Conservation (phyloP, 2,113 vertebrate genomes). For the Pseudopipra pipra region DNA sequence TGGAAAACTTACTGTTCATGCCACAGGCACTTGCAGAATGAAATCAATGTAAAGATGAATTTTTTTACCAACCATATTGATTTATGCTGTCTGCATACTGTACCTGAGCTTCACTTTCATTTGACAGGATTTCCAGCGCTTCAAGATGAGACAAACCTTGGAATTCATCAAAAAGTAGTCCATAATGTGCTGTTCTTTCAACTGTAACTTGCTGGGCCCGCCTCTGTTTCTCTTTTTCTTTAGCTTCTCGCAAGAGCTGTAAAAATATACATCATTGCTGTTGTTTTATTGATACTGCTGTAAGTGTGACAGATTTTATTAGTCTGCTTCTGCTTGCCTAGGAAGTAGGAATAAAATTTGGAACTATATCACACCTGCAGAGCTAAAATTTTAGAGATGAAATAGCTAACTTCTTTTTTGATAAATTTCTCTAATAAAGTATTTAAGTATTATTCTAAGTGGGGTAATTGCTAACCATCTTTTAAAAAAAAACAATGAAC, state of each 20-base stretch:
- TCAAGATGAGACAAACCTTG: constrained; percentile 97
- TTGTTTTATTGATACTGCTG: background rate
- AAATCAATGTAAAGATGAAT: background rate
- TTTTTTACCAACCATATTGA: background rate
- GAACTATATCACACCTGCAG: background rate
- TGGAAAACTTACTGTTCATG: background rate
- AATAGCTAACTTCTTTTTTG: background rate
- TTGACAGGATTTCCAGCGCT: constrained; percentile 97
- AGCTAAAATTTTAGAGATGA: background rate
- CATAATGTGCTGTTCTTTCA: constrained; percentile 90
- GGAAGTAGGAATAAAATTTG: background rate
- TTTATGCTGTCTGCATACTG: background rate
- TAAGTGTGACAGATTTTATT: background rate
- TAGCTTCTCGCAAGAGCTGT: constrained; percentile 94
- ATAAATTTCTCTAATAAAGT: background rate
- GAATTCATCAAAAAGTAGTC: constrained; percentile 95
- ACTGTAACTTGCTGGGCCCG: constrained; percentile 82
- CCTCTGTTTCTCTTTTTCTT: constrained; percentile 92
- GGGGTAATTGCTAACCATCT: background rate
- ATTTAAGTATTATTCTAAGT: background rate
- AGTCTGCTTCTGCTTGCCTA: background rate
- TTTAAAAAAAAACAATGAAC: background rate
- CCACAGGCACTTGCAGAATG: background rate
- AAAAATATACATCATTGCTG: constrained; percentile 14
- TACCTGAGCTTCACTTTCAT: constrained; percentile 94